Evolutionary conservation across 2,888 invertebrate genomes (phyloP).

Genomic region (Plemyria rubiginata): DNA sequence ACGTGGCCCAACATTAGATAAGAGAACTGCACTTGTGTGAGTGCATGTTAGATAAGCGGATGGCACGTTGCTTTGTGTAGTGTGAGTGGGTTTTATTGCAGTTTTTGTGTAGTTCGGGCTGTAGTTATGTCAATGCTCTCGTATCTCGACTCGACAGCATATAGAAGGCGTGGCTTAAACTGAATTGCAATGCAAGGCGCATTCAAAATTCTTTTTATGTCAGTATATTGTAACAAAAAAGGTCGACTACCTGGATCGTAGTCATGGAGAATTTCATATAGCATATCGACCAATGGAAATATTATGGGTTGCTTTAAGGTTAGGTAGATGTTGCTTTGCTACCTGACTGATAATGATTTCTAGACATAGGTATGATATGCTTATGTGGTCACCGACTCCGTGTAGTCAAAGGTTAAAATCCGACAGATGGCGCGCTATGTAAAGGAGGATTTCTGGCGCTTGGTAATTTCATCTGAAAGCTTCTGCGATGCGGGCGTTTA

Average conservation of each 20-base stretch:
- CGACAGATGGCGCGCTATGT: constrained; percentile 9
- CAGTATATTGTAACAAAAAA: constrained; percentile 11
- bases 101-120: constrained; percentile 19
- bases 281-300: constrained; percentile 20
- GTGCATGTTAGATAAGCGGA: background rate
- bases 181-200: background rate
- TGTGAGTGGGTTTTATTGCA: constrained; percentile 1
- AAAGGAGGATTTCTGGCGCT: background rate
- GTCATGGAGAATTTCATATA: background rate
- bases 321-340: constrained; percentile 16
- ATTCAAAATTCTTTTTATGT: background rate
- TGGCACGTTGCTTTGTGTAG: background rate
- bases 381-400: constrained; percentile 11
- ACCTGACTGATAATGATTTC: background rate
- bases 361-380: background rate
- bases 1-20: background rate
- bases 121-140: constrained; percentile 21
- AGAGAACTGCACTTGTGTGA: constrained; percentile 2
- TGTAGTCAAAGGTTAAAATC: background rate
- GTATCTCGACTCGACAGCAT: constrained; percentile 9
- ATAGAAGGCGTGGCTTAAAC: constrained; percentile 18
- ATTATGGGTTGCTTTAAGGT: background rate
- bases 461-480: background rate
- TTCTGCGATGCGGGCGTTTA: no score
- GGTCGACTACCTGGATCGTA: constrained; percentile 18